Base-by-base conservation (phyloP, 2,888 invertebrate species). In the Taphrorychus bicolor region DNA sequence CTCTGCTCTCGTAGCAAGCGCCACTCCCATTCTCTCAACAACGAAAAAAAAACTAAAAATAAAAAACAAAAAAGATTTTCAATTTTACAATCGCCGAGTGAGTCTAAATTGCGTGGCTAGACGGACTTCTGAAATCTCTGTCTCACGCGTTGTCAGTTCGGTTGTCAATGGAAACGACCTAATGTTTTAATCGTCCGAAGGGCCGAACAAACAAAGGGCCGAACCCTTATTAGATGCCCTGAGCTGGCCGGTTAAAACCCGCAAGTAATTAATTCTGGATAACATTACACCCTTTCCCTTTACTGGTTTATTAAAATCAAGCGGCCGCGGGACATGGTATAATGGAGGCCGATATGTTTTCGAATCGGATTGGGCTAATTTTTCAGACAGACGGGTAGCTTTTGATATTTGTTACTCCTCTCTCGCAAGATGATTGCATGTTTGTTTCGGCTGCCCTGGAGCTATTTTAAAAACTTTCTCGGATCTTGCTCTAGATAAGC, bases 231-330 rank as follows among this genome's bases (percentile, higher is more conserved):
- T 56, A 53, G 57, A 45, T 53, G 58, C 19, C 58, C 60, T 56
- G 58, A 53, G 57, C 23, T 53, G 58, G 32, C 58, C 60, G 61
- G 58, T 57, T 66, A 49, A 66, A 66, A 59, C 66, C 66, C 57
- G 48, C 66, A 61, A 61, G 66, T 61, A 66, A 66, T 66, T 66
- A 66, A 66, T 66, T 66, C 61, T 57, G 61, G 66, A 61, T 66
- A 60, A 66, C 66, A 61, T 61, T 58, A 51, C 57, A 61, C 66
- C 66, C 66, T 59, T 48, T 66, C 61, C 66, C 61, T 60, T 66
- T 61, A 58, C 42, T 52, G 56, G 65, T 65, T 65, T 65, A 65
- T 65, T 65, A 65, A 65, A 65, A 65, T 64, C 49, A 22, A 32
- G 32, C n/a, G n/a, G n/a, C n/a, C n/a, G n/a, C n/a, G n/a, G n/a